Percentiles rank a stretch among this genome's conserved stretches.
phyloP scores from a whole-genome alignment of 2,888 invertebrate species.

The Scaptomyza cyrtandrae region DNA sequence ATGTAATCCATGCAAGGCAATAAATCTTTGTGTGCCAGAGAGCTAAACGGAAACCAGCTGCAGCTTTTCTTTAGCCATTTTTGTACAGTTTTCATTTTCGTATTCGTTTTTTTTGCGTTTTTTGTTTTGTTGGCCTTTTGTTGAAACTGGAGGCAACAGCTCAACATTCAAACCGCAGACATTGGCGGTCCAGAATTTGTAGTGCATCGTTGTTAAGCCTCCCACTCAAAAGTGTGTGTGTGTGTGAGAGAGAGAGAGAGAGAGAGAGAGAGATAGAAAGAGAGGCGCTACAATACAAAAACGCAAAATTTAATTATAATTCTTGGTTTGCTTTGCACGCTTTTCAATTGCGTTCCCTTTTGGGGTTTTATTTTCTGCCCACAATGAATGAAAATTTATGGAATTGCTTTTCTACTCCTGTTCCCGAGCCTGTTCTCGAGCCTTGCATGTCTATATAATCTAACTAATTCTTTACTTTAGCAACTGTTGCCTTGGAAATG shows the following conservation, averaged over 20 bases:
- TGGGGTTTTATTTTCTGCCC: background rate
- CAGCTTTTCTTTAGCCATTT: slow-evolving; percentile 52
- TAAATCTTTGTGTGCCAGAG: slow-evolving; percentile 59
- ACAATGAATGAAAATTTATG: slow-evolving; percentile 24
- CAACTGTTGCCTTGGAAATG: slow-evolving; percentile 19
- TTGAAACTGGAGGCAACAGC: slow-evolving; percentile 30
- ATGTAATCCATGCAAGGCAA: slow-evolving; percentile 61
- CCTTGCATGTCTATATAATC: background rate
- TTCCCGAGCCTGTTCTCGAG: background rate
- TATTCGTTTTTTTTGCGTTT: background rate
- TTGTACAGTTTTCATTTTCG: background rate
- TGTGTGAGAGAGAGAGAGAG: background rate
- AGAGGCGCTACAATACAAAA: slow-evolving; percentile 46
- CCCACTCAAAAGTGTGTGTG: slow-evolving; percentile 2
- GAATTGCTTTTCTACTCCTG: slow-evolving; percentile 1
- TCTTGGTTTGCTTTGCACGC: slow-evolving; percentile 40
- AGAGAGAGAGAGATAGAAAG: background rate
- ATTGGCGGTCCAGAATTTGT: slow-evolving; percentile 10
- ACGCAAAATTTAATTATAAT: slow-evolving; percentile 69
- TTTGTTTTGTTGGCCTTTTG: slow-evolving; percentile 39
- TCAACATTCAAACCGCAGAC: slow-evolving; percentile 56
- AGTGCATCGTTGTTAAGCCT: slow-evolving; percentile 31
- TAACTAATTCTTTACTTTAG: slow-evolving; percentile 3
- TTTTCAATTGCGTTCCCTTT: slow-evolving; percentile 27
- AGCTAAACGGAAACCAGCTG: slow-evolving; percentile 61